These are phyloP conservation scores for Grantiella picta DNA, from an alignment of 2,113 vertebrate species.

Conservation along the genomic window DNA sequence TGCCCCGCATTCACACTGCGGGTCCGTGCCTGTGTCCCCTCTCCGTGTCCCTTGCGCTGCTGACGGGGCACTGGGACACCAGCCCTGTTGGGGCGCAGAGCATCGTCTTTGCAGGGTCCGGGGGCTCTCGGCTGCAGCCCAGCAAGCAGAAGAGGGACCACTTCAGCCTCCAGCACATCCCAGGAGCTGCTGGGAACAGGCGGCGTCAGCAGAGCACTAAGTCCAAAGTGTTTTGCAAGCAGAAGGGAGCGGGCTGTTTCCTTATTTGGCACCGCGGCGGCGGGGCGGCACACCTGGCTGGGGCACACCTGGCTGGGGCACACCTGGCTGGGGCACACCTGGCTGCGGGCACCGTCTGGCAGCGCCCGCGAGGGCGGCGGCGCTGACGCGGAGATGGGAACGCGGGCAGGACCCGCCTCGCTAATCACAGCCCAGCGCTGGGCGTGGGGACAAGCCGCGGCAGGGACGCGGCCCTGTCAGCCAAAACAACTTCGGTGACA, in stretches of 20 bases:
- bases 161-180: neutral
- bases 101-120: neutral
- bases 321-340: neutral
- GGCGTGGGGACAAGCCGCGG: neutral
- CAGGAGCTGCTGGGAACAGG: neutral
- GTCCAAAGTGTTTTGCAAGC: constrained; percentile 23
- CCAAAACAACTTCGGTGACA: neutral
- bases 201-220: neutral
- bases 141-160: neutral
- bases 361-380: neutral
- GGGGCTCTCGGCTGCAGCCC: neutral
- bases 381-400: neutral
- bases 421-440: neutral
- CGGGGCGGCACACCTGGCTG: neutral
- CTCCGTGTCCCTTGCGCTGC: neutral
- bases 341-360: neutral
- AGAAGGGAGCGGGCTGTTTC: neutral
- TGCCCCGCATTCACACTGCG: neutral
- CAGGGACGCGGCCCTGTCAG: neutral
- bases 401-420: neutral
- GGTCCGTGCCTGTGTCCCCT: neutral
- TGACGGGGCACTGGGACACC: rapidly evolving
- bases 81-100: rapidly evolving
- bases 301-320: neutral
- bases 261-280: neutral